Evolutionary conservation across 2,888 invertebrate genomes (phyloP).

Genomic region (Drosophila dives): DNA sequence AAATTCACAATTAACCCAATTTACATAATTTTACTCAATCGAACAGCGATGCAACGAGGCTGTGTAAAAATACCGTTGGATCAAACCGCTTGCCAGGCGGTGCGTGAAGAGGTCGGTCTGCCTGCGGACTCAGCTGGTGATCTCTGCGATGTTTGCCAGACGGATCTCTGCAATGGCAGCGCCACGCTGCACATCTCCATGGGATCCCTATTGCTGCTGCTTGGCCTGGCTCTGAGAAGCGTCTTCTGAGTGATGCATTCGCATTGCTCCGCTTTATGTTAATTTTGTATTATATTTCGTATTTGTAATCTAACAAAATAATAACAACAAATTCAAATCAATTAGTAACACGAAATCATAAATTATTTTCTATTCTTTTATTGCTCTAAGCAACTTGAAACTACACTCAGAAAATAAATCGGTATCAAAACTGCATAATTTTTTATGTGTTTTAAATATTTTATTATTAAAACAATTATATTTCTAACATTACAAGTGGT

Average conservation of each 20-base stretch:
- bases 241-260: slow-evolving; percentile 29
- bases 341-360: not conserved
- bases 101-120: slow-evolving; percentile 13
- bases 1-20: not conserved
- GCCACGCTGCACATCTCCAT: slow-evolving; percentile 55
- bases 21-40: not conserved
- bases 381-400: not conserved
- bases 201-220: slow-evolving; percentile 52
- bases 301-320: slow-evolving; percentile 28
- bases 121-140: slow-evolving; percentile 18
- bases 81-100: slow-evolving; percentile 53
- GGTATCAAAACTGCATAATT: not conserved
- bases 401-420: not conserved
- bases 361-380: not conserved
- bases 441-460: not conserved
- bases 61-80: slow-evolving; percentile 60
- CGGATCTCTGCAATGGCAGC: slow-evolving; percentile 72
- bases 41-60: slow-evolving; percentile 60
- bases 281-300: slow-evolving; percentile 47
- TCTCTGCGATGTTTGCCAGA: slow-evolving; percentile 64
- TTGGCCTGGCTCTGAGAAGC: slow-evolving; percentile 48
- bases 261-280: slow-evolving; percentile 7
- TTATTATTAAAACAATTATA: not conserved
- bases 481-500: not conserved
- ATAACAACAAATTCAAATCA: slow-evolving; percentile 8